Percentiles rank a stretch among this genome's conserved stretches.
phyloP scores from a whole-genome alignment of 1,140 invertebrate genomes.

The Drosophila rufa region DNA sequence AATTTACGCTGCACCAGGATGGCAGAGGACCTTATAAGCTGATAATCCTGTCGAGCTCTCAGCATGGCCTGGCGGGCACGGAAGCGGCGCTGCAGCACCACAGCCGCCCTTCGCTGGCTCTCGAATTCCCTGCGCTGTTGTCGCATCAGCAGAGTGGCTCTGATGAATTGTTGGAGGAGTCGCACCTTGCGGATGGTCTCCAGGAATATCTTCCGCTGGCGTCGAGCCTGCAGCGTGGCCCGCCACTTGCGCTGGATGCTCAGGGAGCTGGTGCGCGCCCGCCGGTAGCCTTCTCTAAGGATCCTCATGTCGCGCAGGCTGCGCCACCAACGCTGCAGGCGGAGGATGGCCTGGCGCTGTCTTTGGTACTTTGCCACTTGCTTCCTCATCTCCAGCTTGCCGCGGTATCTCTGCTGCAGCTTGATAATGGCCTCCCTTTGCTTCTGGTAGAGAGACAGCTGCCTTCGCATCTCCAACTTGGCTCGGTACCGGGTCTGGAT shows the following conservation, averaged over 20 bases:
- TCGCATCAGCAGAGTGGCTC: slow-evolving; percentile 60
- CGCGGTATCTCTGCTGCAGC: slow-evolving; percentile 54
- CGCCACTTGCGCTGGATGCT: slow-evolving; percentile 78
- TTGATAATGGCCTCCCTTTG: slow-evolving; percentile 58
- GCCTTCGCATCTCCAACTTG: slow-evolving; percentile 45
- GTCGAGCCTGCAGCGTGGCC: slow-evolving; percentile 48
- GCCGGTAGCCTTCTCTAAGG: slow-evolving; percentile 57
- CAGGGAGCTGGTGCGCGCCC: slow-evolving; percentile 52
- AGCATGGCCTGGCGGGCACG: slow-evolving; percentile 80
- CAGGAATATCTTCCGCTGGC: slow-evolving; percentile 71
- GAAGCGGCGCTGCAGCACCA: slow-evolving; percentile 86
- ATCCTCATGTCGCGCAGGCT: slow-evolving; percentile 53
- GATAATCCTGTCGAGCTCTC: slow-evolving; percentile 70
- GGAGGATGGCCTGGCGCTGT: slow-evolving; percentile 34
- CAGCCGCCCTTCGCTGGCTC: slow-evolving; percentile 72
- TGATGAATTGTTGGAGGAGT: slow-evolving; percentile 84
- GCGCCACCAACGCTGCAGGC: slow-evolving; percentile 78
- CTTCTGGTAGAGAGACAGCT: slow-evolving; percentile 41
- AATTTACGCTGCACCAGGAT: slow-evolving; percentile 84
- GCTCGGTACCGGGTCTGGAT: slow-evolving; percentile 62
- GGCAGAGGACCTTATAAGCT: slow-evolving; percentile 57
- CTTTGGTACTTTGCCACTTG: slow-evolving; percentile 31
- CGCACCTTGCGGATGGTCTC: slow-evolving; percentile 55
- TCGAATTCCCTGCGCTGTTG: slow-evolving; percentile 76
- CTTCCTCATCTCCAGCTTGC: slow-evolving; percentile 54